phyloP scores from a whole-genome alignment of 1,140 invertebrate genomes.

The Bactericera cockerelli region DNA sequence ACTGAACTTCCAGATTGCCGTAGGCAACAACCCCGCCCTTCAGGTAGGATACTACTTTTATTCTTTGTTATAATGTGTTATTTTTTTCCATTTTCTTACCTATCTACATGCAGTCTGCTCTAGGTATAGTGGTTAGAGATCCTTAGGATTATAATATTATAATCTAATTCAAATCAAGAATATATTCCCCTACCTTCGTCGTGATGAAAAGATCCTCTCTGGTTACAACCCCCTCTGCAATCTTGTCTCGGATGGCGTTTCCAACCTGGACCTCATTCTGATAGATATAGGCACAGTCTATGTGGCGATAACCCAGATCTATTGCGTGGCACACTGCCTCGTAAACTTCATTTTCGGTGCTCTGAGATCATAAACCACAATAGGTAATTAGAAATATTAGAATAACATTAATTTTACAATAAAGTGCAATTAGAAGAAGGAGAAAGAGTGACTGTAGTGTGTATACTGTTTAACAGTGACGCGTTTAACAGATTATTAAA shows the following conservation, averaged over 20 bases:
- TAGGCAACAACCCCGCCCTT: too few species aligned
- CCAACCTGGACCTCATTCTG: constrained; percentile 73
- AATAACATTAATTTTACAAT: background rate
- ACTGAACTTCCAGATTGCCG: too few species aligned
- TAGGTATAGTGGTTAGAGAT: too few species aligned
- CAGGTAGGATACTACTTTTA: too few species aligned
- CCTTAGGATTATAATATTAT: too few species aligned
- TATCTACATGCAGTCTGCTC: too few species aligned
- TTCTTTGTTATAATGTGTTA: too few species aligned
- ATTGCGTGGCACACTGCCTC: constrained; percentile 48
- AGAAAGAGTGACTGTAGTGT: too few species aligned
- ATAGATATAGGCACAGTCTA: constrained; percentile 51
- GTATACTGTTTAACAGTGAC: too few species aligned
- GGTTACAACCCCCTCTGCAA: constrained; percentile 50
- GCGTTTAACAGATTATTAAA: too few species aligned
- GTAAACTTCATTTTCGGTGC: constrained; percentile 34
- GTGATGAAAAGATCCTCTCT: constrained; percentile 52
- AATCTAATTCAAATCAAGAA: too few species aligned
- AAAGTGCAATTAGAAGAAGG: background rate
- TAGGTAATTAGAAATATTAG: background rate
- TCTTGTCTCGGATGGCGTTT: constrained; percentile 49
- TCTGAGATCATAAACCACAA: constrained; percentile 10
- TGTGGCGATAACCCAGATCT: constrained; percentile 49
- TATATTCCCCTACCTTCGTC: constrained; percentile 38
- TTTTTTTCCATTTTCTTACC: too few species aligned